A percentile compares a stretch with the other conserved stretches of the same genome.
Evolutionary conservation across 1,140 invertebrate genomes (phyloP).

Genomic region (Brachionus plicatilis): DNA sequence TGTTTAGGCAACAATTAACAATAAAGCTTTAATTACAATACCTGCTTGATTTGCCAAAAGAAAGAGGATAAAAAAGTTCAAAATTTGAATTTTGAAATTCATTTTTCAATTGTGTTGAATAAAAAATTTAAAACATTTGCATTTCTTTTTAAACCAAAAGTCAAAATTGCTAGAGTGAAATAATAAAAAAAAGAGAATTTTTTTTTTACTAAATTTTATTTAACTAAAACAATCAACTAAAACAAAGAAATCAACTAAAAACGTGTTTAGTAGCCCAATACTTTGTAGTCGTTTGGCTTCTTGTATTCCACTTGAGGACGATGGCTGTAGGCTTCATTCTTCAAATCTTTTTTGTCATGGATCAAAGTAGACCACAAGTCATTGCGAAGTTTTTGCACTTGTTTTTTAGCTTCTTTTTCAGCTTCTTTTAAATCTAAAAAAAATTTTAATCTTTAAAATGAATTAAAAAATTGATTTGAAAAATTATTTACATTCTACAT

Average conservation of each 20-base stretch:
- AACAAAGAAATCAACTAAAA: background rate
- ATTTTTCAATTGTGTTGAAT: background rate
- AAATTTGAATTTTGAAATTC: background rate
- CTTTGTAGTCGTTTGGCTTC: background rate
- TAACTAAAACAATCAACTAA: background rate
- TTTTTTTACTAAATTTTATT: background rate
- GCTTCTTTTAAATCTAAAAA: background rate
- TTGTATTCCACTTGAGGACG: background rate
- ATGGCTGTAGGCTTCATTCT: background rate
- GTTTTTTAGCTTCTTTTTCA: background rate
- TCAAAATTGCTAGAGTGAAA: background rate
- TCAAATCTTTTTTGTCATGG: background rate
- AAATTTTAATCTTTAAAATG: background rate
- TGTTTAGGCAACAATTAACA: background rate
- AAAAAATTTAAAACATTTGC: background rate
- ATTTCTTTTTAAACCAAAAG: background rate
- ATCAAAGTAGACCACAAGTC: background rate
- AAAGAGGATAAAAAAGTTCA: background rate
- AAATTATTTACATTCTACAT: background rate
- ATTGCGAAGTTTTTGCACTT: background rate
- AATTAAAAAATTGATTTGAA: background rate
- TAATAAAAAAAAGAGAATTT: background rate
- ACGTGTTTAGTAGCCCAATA: background rate
- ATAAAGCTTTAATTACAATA: background rate
- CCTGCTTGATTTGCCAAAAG: background rate